Evolutionary conservation across 2,797 vertebrate species (phyloP).

Genomic region (Poeciliopsis presidionis): DNA sequence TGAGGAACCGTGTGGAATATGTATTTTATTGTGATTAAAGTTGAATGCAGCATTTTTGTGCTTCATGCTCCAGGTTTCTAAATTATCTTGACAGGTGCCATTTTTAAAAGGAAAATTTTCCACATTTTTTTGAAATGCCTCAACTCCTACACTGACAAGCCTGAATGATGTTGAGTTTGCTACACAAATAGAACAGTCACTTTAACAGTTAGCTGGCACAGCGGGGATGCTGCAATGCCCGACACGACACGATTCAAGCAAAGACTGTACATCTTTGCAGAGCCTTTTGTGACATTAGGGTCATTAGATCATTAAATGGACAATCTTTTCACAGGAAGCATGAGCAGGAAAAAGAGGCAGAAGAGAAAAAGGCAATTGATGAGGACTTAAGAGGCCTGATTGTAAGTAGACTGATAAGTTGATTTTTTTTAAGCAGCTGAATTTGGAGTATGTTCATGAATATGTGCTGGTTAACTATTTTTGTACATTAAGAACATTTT

Average conservation of each 20-base stretch:
- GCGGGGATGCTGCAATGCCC: slow-evolving; percentile 25
- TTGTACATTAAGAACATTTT: background rate
- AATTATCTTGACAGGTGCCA: slow-evolving; percentile 23
- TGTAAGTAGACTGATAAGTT: background rate
- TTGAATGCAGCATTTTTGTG: slow-evolving; percentile 24
- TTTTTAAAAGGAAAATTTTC: slow-evolving; percentile 38
- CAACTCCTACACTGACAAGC: slow-evolving; percentile 37
- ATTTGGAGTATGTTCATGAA: background rate
- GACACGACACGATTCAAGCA: slow-evolving; percentile 13
- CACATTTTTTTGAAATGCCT: slow-evolving; percentile 36
- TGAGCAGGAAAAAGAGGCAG: background rate
- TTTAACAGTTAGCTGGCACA: slow-evolving; percentile 25
- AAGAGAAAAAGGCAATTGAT: background rate
- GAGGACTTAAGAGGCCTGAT: background rate
- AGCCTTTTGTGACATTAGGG: slow-evolving; percentile 6
- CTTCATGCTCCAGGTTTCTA: slow-evolving; percentile 11
- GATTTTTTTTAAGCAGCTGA: background rate
- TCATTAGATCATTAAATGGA: background rate
- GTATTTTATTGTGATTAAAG: slow-evolving; percentile 25
- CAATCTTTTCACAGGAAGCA: background rate
- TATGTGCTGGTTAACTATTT: background rate
- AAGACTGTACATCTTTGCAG: slow-evolving; percentile 5
- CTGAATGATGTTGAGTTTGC: slow-evolving; percentile 36
- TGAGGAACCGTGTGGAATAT: background rate
- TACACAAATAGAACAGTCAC: slow-evolving; percentile 30